phyloP scores from a whole-genome alignment of 2,797 vertebrate species.

The Varecia variegata region DNA sequence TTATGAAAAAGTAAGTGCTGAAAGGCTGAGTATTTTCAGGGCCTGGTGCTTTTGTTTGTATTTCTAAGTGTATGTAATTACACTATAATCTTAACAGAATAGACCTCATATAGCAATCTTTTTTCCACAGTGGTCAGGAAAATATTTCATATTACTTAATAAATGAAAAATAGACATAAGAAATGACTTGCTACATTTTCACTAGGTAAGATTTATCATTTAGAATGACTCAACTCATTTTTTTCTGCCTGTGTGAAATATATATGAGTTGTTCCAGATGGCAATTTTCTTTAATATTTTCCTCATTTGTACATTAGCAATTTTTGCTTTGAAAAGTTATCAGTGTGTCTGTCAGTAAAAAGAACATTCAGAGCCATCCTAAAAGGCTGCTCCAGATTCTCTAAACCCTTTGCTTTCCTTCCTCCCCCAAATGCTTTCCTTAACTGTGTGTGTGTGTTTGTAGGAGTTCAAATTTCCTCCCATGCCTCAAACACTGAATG shows the following conservation, averaged over 20 bases:
- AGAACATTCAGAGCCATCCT: not conserved
- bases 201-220: not conserved
- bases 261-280: not conserved
- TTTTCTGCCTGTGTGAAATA: not conserved
- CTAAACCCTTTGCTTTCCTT: not conserved
- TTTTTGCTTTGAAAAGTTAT: slow-evolving; percentile 38
- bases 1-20: slow-evolving; percentile 94
- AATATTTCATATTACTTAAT: not conserved
- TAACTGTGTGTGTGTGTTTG: not conserved
- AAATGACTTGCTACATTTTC: not conserved
- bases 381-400: not conserved
- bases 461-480: not conserved
- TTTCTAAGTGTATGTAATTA: slow-evolving; percentile 56
- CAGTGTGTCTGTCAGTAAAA: not conserved
- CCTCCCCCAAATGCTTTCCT: not conserved
- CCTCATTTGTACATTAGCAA: slow-evolving; percentile 18
- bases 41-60: slow-evolving; percentile 16
- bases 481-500: not conserved
- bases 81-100: slow-evolving; percentile 24
- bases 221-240: not conserved
- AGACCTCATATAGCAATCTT: not conserved
- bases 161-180: not conserved
- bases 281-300: slow-evolving; percentile 27
- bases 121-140: not conserved
- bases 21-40: slow-evolving; percentile 42